Base-by-base conservation (phyloP, 2,888 invertebrate genomes). In the Cosmorhoe ocellata region DNA sequence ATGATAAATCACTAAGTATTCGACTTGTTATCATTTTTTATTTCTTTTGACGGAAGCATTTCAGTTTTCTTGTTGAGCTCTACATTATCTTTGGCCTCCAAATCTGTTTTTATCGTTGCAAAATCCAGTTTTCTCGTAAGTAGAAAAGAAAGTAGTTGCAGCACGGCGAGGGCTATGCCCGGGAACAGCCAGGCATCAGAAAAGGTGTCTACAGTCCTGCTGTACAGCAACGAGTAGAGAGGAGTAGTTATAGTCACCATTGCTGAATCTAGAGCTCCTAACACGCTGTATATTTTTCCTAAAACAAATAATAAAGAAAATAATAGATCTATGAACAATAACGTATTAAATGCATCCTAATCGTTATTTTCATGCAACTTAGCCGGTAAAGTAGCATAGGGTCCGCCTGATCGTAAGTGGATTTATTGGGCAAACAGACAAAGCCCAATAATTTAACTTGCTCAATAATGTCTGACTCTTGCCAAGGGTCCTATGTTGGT, bases 251-350 rank as follows among this genome's bases (percentile, higher is more conserved):
- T 52, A 0, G 81, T 84, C 51, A 88, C 88, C 4, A 81, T 81
- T 1, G 88, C 88, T n/a, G 88, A 88, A 63, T 91, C 90, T 10
- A 90, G 53, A 1, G 89, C 87, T 0, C 89, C 88, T 31, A 90
- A 58, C 3, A 91, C 84, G 56, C 90, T 89, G 76, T 88, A 90
- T 51, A 91, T 87, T 82, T 90, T 90, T 66, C 91, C 91, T 91
- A 80, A 4, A 75, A 53, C n/a, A n/a, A n/a, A n/a, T n/a, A n/a
- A n/a, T n/a, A n/a, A 54, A 14, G 27, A 32, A 41, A 34, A 9
- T 7, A n/a, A n/a, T n/a, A n/a, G n/a, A n/a, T n/a, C n/a, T n/a
- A n/a, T n/a, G n/a, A n/a, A n/a, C n/a, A n/a, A n/a, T n/a, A n/a
- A n/a, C n/a, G n/a, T n/a, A n/a, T n/a, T n/a, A n/a, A n/a, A n/a